Evolutionary conservation across 2,113 vertebrate species (phyloP).

Genomic region (Rhinichthys klamathensis): DNA sequence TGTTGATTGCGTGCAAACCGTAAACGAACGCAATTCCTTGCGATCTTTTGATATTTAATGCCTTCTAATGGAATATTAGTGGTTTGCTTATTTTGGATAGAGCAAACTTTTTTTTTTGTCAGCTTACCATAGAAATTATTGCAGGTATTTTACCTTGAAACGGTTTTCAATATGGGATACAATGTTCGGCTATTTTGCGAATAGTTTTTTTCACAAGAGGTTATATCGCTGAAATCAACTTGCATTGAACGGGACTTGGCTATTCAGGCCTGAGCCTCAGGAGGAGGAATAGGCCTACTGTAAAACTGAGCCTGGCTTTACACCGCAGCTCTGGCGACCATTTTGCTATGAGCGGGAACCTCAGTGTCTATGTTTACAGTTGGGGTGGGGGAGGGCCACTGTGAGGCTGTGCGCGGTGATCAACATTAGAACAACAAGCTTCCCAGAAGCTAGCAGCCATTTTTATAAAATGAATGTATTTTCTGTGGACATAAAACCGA

Average conservation of each 20-base stretch:
- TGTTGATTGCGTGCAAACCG: background rate
- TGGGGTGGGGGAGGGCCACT: conserved; percentile 56
- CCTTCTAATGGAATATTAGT: background rate
- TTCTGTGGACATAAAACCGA: background rate
- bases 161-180: background rate
- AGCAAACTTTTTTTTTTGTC: background rate
- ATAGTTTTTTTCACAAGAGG: background rate
- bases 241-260: background rate
- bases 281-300: background rate
- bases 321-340: conserved; percentile 69
- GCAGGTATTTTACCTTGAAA: background rate
- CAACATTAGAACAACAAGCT: conserved; percentile 66
- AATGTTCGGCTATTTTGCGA: background rate
- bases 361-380: conserved; percentile 23
- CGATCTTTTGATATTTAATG: background rate
- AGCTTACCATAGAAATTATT: background rate
- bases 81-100: background rate
- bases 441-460: conserved; percentile 45
- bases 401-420: conserved; percentile 59
- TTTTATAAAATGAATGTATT: conserved; percentile 14
- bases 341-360: conserved; percentile 63
- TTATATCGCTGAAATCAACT: background rate
- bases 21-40: background rate
- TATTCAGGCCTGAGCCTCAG: background rate
- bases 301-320: conserved; percentile 3